Evolutionary conservation across 2,888 invertebrate species (phyloP), one percentile per base, ranked within the genome.

Genomic region (Acanthacorydalis orientalis): DNA sequence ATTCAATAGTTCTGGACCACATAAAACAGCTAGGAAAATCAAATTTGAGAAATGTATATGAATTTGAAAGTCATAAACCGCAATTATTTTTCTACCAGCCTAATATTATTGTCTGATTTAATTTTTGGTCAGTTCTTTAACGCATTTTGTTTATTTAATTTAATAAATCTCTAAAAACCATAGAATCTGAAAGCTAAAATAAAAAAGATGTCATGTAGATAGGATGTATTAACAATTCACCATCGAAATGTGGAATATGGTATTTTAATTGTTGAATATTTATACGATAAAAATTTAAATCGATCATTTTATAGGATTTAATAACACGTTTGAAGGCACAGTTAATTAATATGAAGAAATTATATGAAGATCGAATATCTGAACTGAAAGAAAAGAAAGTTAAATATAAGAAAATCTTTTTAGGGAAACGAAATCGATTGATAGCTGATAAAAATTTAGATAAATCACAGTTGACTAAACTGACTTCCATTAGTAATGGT

Each of bases 401-500:
- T 7, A 31, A 35, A 23, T n/a, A 35, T 14, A n/a, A 15, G 35
- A 37, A 43, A 35, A 34, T 42, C n/a, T 41, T 35, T 16, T 3
- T 35, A 7, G 11, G 7, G 10, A 42, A 42, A 12, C 42, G 43
- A 42, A 43, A 47, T 12, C 14, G n/a, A 10, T 31, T 16, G 10
- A 33, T n/a, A 12, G 23, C 31, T 9, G 7, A 23, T 7, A 35
- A 12, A 8, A 39, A 42, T 14, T 23, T 15, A 8, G 43, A 47
- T 12, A 33, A 42, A 34, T 11, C 15, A 2, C 34, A 47, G 12
- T 43, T 47, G 14, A 43, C 31, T n/a, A 34, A 42, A 34, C 49
- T 67, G 9, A 58, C 59, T 4, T 62, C 59, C 49, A 55, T 53
- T 14, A 66, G 74, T 1, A 68, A 70, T 50, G 59, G 60, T n/a